These are phyloP conservation scores for Folsomia manolachei DNA, from an alignment of 2,888 invertebrate species.

Conservation along the genomic window DNA sequence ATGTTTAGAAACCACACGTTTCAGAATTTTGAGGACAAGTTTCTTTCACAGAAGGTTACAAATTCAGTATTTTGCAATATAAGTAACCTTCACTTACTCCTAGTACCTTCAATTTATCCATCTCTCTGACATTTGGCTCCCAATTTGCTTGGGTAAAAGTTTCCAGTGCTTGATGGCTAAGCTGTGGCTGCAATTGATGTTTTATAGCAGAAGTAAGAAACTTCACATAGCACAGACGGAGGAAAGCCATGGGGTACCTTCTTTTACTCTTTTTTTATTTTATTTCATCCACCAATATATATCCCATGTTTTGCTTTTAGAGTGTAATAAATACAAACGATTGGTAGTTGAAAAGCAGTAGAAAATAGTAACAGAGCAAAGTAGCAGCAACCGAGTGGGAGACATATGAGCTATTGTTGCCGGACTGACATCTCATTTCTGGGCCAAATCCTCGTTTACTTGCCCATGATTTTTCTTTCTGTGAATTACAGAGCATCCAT, in stretches of 20 bases:
- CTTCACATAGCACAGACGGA: no score
- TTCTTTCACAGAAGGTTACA: no score
- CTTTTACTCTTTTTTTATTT: no score
- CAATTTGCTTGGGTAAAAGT: not conserved
- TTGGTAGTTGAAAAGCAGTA: no score
- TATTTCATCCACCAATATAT: not conserved
- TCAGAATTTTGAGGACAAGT: no score
- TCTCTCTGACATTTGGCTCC: not conserved
- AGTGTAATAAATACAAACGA: not conserved
- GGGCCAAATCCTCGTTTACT: slow-evolving; percentile 10
- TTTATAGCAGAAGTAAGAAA: not conserved
- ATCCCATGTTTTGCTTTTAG: no score
- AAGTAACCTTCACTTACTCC: no score
- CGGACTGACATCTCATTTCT: slow-evolving; percentile 7
- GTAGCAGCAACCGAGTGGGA: not conserved
- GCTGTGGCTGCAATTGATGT: not conserved
- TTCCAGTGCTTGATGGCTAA: no score
- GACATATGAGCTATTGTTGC: slow-evolving; percentile 6
- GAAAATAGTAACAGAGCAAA: no score
- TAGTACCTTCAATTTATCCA: no score
- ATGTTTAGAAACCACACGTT: no score
- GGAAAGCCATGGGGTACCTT: not conserved
- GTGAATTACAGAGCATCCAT: not conserved
- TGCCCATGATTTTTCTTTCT: slow-evolving; percentile 10
- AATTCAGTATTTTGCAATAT: no score